phyloP scores from a whole-genome alignment of 2,888 invertebrate genomes.

The Eumerus sabulonum region DNA sequence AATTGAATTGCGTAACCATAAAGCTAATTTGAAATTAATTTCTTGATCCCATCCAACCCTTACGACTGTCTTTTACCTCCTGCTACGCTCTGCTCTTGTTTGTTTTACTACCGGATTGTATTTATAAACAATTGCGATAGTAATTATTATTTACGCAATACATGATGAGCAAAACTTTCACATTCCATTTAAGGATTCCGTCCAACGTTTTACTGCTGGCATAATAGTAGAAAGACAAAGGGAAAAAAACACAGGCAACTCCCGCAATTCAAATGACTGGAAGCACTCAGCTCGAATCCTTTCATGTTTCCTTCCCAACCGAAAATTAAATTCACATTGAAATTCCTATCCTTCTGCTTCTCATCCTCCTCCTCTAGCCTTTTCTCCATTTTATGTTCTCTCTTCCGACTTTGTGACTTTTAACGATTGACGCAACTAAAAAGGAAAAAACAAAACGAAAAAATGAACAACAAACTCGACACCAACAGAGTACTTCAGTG shows the following conservation, averaged over 20 bases:
- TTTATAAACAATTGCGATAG: slow-evolving; percentile 4
- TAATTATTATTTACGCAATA: slow-evolving; percentile 19
- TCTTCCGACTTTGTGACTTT: slow-evolving; percentile 21
- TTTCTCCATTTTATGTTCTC: not conserved
- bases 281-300: slow-evolving; percentile 21
- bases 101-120: no score
- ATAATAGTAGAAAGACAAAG: not conserved
- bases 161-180: slow-evolving; percentile 21
- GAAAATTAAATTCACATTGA: not conserved
- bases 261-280: slow-evolving; percentile 18
- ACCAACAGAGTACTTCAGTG: not conserved
- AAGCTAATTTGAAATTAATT: no score
- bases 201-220: no score
- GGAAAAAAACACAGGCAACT: slow-evolving; percentile 3
- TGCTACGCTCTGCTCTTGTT: no score
- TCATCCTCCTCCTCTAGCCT: not conserved
- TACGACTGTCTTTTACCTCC: no score
- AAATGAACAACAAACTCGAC: slow-evolving; percentile 1
- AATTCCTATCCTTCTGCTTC: slow-evolving; percentile 10
- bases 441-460: slow-evolving; percentile 6
- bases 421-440: slow-evolving; percentile 15
- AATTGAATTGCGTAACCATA: no score
- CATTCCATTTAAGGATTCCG: slow-evolving; percentile 14
- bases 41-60: no score
- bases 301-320: slow-evolving; percentile 19